Evolutionary conservation across 1,140 invertebrate genomes (phyloP), one percentile per base, ranked within the genome.

Genomic region (Aphaenogaster ashmeadi): DNA sequence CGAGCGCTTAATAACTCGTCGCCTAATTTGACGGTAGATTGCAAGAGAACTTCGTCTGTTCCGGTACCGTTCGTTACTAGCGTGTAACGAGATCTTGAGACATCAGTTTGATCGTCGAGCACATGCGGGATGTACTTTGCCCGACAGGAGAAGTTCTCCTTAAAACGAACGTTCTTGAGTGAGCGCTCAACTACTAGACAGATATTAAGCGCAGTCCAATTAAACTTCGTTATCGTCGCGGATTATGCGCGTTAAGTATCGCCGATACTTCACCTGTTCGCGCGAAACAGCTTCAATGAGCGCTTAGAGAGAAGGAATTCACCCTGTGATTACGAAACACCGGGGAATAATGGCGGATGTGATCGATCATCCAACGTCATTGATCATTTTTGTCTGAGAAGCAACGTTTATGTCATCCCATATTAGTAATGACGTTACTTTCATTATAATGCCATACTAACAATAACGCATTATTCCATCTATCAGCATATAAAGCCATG

Each of bases 81-180:
- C 54, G 67, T 60, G 69, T 75, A 84, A 84, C 69, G 13, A 74
- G 80, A 84, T 84, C 80, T 84, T 75, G 80, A 84, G 80, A 84
- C 80, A 84, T 84, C 69, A 84, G 69, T 74, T 75, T 74, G 80
- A 75, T 84, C 69, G 80, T 75, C 54, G 54, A 75, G 80, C 80
- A 84, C 69, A 84, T 38, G 69, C 80, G 80, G 41, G 69, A 75
- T 75, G 50, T 62, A 74, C 54, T 75, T 84, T 62, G 41, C 27
- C 27, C 80, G 80, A 60, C 41, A 72, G 52, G 64, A 71, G 80
- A 60, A 84, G 36, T 44, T 21, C 41, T 52, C 21, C 67, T 74
- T 74, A 58, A 74, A 72, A 58, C 54, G 69, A 74, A 74, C 80
- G 67, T 52, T 58, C 66, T 47, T 52, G 80, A 83, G 36, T 72